phyloP scores from a whole-genome alignment of 2,797 vertebrate species.

The Setipinna tenuifilis region DNA sequence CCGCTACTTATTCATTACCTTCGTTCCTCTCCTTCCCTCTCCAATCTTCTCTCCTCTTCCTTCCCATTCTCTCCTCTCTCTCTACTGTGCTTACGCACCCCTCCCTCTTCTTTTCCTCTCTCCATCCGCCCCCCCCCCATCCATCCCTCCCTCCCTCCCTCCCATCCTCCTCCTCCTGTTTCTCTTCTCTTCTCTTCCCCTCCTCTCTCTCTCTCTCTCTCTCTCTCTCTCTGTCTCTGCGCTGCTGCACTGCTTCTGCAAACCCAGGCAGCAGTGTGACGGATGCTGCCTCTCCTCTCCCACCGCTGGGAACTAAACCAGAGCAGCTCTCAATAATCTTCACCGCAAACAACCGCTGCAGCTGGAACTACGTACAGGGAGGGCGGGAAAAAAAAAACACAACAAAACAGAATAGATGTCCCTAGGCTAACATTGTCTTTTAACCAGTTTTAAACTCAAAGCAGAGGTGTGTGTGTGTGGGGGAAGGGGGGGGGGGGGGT shows the following conservation, averaged over 20 bases:
- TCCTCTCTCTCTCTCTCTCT: not conserved
- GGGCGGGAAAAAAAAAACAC: not conserved
- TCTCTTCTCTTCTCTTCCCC: not conserved
- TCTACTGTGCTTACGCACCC: not conserved
- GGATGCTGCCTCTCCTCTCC: conserved; percentile 5
- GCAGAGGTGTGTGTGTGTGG: not conserved
- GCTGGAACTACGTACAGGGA: not conserved
- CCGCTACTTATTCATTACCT: no score
- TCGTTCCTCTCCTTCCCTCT: not conserved
- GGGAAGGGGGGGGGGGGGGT: no score
- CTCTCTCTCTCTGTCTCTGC: not conserved
- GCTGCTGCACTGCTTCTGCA: not conserved
- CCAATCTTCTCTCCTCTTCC: conserved; percentile 16
- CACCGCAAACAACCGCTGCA: not conserved
- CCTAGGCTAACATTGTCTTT: not conserved
- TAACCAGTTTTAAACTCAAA: not conserved
- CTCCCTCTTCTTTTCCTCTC: not conserved
- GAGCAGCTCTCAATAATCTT: not conserved
- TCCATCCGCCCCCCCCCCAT: not conserved
- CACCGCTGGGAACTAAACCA: conserved; percentile 4
- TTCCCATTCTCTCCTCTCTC: conserved; percentile 30
- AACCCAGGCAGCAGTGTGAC: conserved; percentile 22
- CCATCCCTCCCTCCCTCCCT: not conserved
- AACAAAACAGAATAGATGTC: not conserved
- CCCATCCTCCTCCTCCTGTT: not conserved